A percentile compares a stretch with the other conserved stretches of the same genome.
These are phyloP conservation scores for Elephas maximus DNA, from an alignment of 2,113 vertebrate species.

Conservation along the genomic window DNA sequence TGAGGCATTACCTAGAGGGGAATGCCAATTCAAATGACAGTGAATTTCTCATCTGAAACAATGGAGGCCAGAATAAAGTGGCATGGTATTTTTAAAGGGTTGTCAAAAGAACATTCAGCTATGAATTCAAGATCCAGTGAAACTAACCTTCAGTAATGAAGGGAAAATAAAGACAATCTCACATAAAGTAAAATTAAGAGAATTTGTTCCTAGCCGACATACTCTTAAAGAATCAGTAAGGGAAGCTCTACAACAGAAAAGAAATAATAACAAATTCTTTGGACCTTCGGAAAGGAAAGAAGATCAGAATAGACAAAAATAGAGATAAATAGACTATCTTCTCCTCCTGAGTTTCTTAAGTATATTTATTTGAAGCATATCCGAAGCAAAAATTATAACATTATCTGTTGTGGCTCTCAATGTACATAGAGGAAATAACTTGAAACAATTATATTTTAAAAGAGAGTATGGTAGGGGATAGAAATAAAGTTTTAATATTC, in stretches of 20 bases:
- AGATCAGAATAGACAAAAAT: not conserved
- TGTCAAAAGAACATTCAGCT: not conserved
- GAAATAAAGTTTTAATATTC: not conserved
- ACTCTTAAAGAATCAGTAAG: not conserved
- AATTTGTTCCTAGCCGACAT: not conserved
- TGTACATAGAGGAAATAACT: not conserved
- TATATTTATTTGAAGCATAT: not conserved
- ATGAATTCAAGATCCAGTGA: not conserved
- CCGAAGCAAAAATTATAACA: not conserved
- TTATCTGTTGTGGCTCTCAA: too few relatives aligned
- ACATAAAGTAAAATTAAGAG: too few relatives aligned
- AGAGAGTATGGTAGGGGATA: not conserved
- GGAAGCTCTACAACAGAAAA: not conserved
- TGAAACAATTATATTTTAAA: conserved; percentile 6
- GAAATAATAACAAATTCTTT: not conserved
- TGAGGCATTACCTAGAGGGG: too few relatives aligned
- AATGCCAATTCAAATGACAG: too few relatives aligned
- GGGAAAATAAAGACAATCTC: not conserved
- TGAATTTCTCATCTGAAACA: too few relatives aligned
- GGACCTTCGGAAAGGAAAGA: not conserved
- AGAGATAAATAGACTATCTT: not conserved
- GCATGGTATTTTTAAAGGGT: not conserved
- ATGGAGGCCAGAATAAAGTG: not conserved
- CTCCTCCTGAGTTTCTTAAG: not conserved
- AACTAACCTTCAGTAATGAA: not conserved